Evolutionary conservation across 2,797 vertebrate species (phyloP).

Genomic region (Nothura maculosa): DNA sequence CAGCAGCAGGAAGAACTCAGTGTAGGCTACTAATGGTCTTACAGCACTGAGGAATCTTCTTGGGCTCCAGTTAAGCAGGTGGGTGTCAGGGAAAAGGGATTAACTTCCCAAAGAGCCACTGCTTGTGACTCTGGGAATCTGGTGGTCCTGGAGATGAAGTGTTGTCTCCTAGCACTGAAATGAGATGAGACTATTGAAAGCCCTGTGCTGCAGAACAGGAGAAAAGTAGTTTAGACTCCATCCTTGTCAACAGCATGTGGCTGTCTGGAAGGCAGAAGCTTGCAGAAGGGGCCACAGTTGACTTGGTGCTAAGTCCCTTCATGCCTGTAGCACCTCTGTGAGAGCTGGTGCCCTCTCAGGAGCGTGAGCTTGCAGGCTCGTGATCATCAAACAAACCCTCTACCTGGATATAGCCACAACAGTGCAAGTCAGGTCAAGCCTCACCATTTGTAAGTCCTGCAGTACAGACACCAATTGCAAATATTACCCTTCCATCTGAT

Average conservation of each 20-base stretch:
- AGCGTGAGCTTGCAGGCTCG: not conserved
- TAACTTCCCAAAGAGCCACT: not conserved
- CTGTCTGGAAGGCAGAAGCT: not conserved
- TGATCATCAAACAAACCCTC: not conserved
- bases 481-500: not conserved
- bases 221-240: not conserved
- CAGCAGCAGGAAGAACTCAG: not conserved
- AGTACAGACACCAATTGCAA: not conserved
- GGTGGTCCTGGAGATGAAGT: not conserved
- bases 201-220: not conserved
- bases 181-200: not conserved
- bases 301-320: not conserved
- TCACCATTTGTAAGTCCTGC: not conserved
- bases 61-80: not conserved
- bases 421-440: rapidly evolving
- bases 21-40: not conserved
- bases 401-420: not conserved
- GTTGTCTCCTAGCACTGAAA: not conserved
- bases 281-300: not conserved
- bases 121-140: not conserved
- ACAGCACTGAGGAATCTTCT: not conserved
- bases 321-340: not conserved
- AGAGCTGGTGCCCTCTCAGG: not conserved
- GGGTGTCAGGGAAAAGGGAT: not conserved
- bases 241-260: not conserved